A percentile compares a stretch with the other conserved stretches of the same genome.
phyloP scores from a whole-genome alignment of 2,113 vertebrate genomes.

The Alectura lathami region DNA sequence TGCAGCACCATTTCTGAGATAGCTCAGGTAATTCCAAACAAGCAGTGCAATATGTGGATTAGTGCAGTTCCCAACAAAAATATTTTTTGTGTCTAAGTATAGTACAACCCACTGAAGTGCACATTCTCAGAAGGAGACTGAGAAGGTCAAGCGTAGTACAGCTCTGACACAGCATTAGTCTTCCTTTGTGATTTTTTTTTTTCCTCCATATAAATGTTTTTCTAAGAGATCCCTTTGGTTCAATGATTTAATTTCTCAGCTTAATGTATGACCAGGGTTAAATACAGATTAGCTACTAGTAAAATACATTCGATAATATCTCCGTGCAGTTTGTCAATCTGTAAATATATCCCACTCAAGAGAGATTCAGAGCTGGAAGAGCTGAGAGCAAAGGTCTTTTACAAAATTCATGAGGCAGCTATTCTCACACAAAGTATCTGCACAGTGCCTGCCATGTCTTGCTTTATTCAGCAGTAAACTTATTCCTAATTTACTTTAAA shows the following conservation, averaged over 20 bases:
- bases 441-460: background rate
- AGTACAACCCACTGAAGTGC: background rate
- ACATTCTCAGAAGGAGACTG: background rate
- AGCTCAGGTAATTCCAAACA: background rate
- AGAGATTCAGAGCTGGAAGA: background rate
- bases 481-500: background rate
- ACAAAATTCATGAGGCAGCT: background rate
- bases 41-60: background rate
- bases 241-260: background rate
- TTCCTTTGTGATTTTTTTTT: background rate
- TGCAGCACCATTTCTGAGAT: background rate
- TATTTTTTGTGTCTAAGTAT: background rate
- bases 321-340: background rate
- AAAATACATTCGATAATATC: background rate
- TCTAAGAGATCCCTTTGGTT: background rate
- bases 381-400: background rate
- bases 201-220: rapidly evolving
- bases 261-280: background rate
- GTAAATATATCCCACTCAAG: background rate
- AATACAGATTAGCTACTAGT: background rate
- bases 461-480: background rate
- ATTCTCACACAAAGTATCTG: background rate
- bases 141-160: background rate
- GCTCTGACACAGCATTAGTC: background rate
- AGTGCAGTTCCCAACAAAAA: background rate